Conservation (phyloP, 2,888 invertebrate species). For the Chorisops tibialis region DNA sequence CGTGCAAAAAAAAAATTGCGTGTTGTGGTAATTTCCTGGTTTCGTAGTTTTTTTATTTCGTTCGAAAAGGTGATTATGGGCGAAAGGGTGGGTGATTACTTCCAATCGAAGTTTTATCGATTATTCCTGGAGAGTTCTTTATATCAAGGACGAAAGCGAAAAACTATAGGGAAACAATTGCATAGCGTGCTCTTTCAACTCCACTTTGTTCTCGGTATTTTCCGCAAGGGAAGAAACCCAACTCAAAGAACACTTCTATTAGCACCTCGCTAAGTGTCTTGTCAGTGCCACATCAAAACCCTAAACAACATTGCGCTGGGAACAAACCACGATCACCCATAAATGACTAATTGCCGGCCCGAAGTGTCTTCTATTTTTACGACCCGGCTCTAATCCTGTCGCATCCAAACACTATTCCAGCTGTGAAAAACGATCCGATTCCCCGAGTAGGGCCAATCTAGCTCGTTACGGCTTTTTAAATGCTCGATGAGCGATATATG, state of each 20-base stretch:
- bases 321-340: constrained; percentile 12
- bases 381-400: not conserved
- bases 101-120: constrained; percentile 19
- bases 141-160: too few relatives aligned
- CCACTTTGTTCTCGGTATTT: too few relatives aligned
- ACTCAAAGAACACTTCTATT: too few relatives aligned
- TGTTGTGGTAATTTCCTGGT: constrained; percentile 24
- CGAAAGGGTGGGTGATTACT: not conserved
- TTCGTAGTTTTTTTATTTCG: not conserved
- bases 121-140: not conserved
- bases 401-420: too few relatives aligned
- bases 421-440: too few relatives aligned
- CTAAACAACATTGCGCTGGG: too few relatives aligned
- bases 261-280: not conserved
- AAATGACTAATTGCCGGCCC: constrained; percentile 5
- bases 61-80: not conserved
- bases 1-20: constrained; percentile 25
- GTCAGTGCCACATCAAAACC: constrained; percentile 2
- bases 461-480: constrained; percentile 19
- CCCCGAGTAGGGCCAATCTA: not conserved
- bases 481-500: constrained; percentile 10
- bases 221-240: too few relatives aligned
- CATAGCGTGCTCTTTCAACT: too few relatives aligned
- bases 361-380: not conserved
- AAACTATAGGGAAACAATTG: too few relatives aligned